Conservation (phyloP, 2,113 vertebrate species). For the Hiodon tergisus region DNA sequence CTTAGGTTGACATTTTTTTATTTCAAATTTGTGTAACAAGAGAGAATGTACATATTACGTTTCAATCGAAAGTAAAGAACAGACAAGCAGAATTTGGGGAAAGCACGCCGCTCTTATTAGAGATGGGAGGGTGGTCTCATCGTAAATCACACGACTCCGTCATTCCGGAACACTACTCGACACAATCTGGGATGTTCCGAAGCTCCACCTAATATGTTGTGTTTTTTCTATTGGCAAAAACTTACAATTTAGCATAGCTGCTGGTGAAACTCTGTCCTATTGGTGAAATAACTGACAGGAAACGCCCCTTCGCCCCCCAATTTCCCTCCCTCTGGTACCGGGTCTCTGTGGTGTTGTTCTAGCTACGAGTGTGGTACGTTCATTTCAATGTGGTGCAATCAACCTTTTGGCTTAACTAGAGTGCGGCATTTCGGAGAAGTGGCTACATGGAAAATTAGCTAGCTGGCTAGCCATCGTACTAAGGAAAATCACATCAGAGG, state of each 20-base stretch:
- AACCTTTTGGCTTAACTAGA: not conserved
- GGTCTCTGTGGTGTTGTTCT: constrained; percentile 23
- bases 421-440: not conserved
- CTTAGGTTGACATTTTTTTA: too few species aligned
- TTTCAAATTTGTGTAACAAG: too few species aligned
- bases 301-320: not conserved
- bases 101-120: not conserved
- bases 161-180: not conserved
- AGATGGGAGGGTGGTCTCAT: not conserved
- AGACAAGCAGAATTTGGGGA: not conserved
- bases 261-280: constrained; percentile 13
- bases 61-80: too few species aligned
- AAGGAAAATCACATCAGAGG: not conserved
- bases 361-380: constrained; percentile 10
- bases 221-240: constrained; percentile 10
- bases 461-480: not conserved
- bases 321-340: constrained; percentile 13
- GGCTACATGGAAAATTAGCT: not conserved
- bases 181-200: constrained; percentile 1
- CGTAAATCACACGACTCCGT: not conserved
- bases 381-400: constrained; percentile 7
- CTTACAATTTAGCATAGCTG: not conserved
- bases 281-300: constrained; percentile 25
- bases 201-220: constrained; percentile 3
- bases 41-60: too few species aligned